These are phyloP conservation scores for Pelobates fuscus DNA, from an alignment of 2,113 vertebrate species.

Conservation along the genomic window DNA sequence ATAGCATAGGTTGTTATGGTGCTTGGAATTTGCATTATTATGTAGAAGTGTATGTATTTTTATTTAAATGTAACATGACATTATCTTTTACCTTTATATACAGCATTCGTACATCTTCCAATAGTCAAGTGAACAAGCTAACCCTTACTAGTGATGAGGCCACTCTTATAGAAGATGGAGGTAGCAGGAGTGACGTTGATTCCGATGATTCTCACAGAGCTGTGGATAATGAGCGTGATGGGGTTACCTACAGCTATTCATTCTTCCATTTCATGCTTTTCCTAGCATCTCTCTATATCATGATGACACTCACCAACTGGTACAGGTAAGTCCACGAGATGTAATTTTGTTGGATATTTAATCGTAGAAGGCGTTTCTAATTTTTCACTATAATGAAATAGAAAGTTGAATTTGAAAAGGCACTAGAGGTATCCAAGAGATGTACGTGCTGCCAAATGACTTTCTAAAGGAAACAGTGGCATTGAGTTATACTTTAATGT, in stretches of 20 bases:
- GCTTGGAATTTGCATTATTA: too few species aligned
- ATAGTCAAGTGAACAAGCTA: conserved; percentile 92
- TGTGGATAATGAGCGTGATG: conserved; percentile 91
- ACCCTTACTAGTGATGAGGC: conserved; percentile 94
- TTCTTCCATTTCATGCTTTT: conserved; percentile 99
- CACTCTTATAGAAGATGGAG: conserved; percentile 90
- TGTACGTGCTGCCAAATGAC: too few species aligned
- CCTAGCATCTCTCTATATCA: conserved; percentile 95
- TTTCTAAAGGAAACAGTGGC: too few species aligned
- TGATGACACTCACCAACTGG: conserved; percentile 99
- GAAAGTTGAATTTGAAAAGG: too few species aligned
- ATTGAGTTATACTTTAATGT: too few species aligned
- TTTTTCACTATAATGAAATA: too few species aligned
- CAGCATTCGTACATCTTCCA: conserved; percentile 94
- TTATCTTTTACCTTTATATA: not conserved
- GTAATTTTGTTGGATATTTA: not conserved
- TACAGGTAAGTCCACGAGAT: conserved; percentile 80
- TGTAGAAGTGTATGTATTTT: too few species aligned
- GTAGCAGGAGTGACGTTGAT: conserved; percentile 72
- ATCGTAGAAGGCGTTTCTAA: not conserved
- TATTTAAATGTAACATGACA: too few species aligned
- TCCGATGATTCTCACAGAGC: conserved; percentile 81
- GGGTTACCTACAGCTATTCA: conserved; percentile 95
- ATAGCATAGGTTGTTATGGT: too few species aligned
- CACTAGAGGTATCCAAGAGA: too few species aligned